Base-by-base conservation (phyloP, 2,113 vertebrate species). In the Erythrocercus mccallii region DNA sequence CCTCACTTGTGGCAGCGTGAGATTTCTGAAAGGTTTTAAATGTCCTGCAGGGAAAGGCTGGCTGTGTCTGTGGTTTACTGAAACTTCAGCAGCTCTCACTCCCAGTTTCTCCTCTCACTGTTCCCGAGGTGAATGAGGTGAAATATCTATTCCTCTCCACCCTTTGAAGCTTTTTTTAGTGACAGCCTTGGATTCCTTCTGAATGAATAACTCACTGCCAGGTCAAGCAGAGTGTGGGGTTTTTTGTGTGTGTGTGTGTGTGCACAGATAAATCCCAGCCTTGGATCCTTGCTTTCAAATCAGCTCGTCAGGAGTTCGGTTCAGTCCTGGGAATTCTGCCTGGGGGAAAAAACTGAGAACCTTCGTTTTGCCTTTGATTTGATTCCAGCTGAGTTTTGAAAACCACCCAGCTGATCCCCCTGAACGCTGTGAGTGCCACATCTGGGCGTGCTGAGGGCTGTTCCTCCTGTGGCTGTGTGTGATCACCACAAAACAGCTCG, bases 361-460 rank as follows among this genome's bases (percentile, higher is more conserved):
- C 58, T 91, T 91, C 2, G 6, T 70, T 22, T 53, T 80, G 65
- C 90, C 86, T 95, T 94, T 82, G 89, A 90, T 95, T 95, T 85
- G 65, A 42, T 90, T 89, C 78, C 47, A 22, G 73, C 66, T 94
- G 42, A 28, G 30, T 71, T 86, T 80, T 78, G 19, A 24, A 10
- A 79, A 93, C 76, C n/a, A 38, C 23, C 54, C 88, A 91, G 64
- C 88, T 95, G 91, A 95, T 92, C 18, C 33, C 21, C 61, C 57
- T 14, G 50, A 85, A 57, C 13, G 1, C 24, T 31, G 60, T 33
- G 30, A 82, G 42, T 61, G 28, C 38, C 83, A 69, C 86, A 22
- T 53, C 88, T 78, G 94, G 61, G 91, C 28, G 38, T 9, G 42
- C 64, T 58, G 24, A 21, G 2, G 35, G 62, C 66, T 82, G 50